These are phyloP conservation scores for Parnassius glacialis DNA, from an alignment of 2,888 invertebrate genomes.

Conservation along the genomic window DNA sequence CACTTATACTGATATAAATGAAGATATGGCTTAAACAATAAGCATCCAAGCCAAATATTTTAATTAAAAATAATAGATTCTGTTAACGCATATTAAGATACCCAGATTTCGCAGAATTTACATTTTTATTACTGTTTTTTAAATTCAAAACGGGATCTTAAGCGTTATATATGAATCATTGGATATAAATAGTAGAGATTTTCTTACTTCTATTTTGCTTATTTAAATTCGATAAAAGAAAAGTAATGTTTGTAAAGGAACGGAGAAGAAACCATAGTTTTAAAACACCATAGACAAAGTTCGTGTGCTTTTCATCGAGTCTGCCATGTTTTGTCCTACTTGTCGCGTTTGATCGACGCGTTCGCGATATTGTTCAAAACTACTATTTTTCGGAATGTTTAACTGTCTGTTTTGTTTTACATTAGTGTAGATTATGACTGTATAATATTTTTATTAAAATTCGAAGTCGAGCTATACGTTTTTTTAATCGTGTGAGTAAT, in stretches of 20 bases:
- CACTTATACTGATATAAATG: no score
- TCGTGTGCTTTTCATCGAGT: constrained; percentile 70
- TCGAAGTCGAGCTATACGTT: constrained; percentile 51
- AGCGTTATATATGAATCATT: no score
- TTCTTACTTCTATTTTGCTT: no score
- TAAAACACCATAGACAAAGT: constrained; percentile 73
- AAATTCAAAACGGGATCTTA: no score
- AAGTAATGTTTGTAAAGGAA: constrained; percentile 27
- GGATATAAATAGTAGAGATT: no score
- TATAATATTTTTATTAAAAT: constrained; percentile 54
- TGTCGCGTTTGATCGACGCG: constrained; percentile 79
- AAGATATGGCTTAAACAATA: no score
- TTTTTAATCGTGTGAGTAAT: constrained; percentile 62
- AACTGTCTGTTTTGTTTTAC: constrained; percentile 75
- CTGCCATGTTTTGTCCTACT: constrained; percentile 82
- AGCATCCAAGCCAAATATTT: no score
- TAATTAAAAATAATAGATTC: no score
- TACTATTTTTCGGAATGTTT: constrained; percentile 73
- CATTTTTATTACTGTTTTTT: no score
- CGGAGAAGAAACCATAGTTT: constrained; percentile 43
- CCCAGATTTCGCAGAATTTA: no score
- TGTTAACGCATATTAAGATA: no score
- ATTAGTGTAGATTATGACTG: constrained; percentile 67
- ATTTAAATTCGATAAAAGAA: not conserved
- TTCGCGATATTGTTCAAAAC: constrained; percentile 69